A percentile compares a stretch with the other conserved stretches of the same genome.
These are phyloP conservation scores for Tiaroga cobitis DNA, from an alignment of 2,797 vertebrate genomes.

Conservation along the genomic window DNA sequence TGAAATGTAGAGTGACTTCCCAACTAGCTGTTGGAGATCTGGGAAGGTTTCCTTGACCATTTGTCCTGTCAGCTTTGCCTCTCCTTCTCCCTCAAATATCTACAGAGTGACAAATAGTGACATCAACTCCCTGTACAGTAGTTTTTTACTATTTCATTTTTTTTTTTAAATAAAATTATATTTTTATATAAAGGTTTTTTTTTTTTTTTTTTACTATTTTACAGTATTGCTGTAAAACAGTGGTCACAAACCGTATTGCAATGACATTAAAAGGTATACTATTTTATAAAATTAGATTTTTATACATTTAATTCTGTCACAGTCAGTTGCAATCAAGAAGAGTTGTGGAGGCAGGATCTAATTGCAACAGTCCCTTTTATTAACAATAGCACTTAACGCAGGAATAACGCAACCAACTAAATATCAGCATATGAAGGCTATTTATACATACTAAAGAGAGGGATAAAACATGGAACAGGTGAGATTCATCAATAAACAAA, in stretches of 20 bases:
- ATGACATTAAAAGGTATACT: too few species aligned
- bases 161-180: not conserved
- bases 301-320: not conserved
- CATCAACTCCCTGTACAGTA: not conserved
- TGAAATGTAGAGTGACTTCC: slow-evolving; percentile 36
- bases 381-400: not conserved
- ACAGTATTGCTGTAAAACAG: not conserved
- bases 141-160: not conserved
- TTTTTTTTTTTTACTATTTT: not conserved
- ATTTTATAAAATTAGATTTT: too few species aligned
- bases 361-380: not conserved
- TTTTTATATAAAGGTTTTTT: not conserved
- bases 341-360: not conserved
- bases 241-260: not conserved
- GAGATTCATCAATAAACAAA: not conserved
- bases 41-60: slow-evolving; percentile 65
- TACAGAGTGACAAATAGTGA: slow-evolving; percentile 51
- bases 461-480: not conserved
- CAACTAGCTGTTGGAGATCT: slow-evolving; percentile 37
- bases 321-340: not conserved
- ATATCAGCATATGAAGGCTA: not conserved
- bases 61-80: slow-evolving; percentile 61
- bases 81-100: slow-evolving; percentile 71
- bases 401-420: not conserved
- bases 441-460: not conserved